Conservation (phyloP, 2,888 invertebrate genomes). For the Parelbella ahira region DNA sequence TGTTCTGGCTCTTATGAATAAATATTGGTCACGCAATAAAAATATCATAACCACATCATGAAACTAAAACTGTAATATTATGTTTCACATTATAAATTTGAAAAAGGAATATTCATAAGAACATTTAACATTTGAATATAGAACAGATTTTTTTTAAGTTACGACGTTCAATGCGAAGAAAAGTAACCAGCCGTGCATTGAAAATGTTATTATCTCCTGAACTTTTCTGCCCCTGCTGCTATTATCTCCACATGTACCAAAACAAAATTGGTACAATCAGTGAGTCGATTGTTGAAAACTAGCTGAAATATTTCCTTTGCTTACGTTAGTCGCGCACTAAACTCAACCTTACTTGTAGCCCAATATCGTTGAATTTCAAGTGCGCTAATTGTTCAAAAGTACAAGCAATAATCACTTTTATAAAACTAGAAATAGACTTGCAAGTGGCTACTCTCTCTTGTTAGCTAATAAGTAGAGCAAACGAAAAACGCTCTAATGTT, state of each 20-base stretch:
- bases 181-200: constrained; percentile 10
- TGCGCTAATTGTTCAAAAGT: neutral
- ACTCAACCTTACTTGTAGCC: neutral
- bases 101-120: no score
- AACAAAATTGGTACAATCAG: constrained; percentile 25
- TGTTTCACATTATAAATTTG: no score
- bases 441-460: constrained; percentile 11
- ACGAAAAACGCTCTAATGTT: constrained; percentile 5
- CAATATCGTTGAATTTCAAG: neutral
- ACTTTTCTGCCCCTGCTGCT: constrained; percentile 2
- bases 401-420: constrained; percentile 22
- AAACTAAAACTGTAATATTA: no score
- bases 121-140: no score
- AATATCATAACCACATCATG: no score
- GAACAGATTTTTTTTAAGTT: no score
- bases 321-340: neutral
- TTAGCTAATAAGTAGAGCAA: constrained; percentile 5
- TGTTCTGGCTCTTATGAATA: no score
- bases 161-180: neutral
- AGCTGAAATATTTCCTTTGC: constrained; percentile 5
- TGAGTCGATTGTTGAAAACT: constrained; percentile 18
- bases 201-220: constrained; percentile 23
- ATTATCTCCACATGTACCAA: constrained; percentile 22
- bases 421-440: constrained; percentile 19
- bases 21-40: no score